Base-by-base conservation (phyloP, 2,888 invertebrate genomes). In the Trissoscelio sp. region DNA sequence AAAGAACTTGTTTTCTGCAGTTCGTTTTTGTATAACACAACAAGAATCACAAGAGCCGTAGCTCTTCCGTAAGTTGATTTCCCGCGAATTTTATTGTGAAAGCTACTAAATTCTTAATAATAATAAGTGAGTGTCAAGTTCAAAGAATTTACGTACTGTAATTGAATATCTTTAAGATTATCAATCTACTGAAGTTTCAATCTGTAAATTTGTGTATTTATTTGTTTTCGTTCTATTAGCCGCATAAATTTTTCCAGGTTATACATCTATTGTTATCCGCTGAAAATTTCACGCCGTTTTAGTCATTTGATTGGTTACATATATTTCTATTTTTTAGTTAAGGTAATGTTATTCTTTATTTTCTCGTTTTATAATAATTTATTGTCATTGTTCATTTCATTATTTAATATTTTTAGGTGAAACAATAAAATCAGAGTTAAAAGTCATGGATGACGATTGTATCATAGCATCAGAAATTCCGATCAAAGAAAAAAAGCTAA, bases 401-500 rank as follows among this genome's bases (percentile, higher is more conserved):
- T 37, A 3, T 37, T n/a, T 44, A 9, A 44, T 18, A 9, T 18
- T 44, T 12, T 44, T 20, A 58, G 55, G 60, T 48, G 18, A 58
- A 31, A 3, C 31, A 46, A 48, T 14, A 44, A 18, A 9, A 37
- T 44, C 9, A 18, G 24, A 18, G 12, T 4, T 28, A 7, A 24
- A 37, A 37, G 46, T 57, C 64, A 85, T 88, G 74, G 84, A 87
- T 62, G 82, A 81, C 37, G 90, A 90, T 20, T 86, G 86, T 75
- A 46, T 55, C 34, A 55, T 86, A 11, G 83, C 87, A n/a, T n/a
- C 64, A 34, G 82, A 83, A 7, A 70, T 73, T n/a, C 82, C 85
- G 11, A 64, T 84, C 0, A 89, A 88, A 58, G 84, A 83, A 62
- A 90, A 89, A 69, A 89, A 89, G 80, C 51, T 88, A 66, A 90